A percentile compares a stretch with the other conserved stretches of the same genome.
Conservation (phyloP, 1,140 invertebrate genomes). For the Atta cephalotes region DNA sequence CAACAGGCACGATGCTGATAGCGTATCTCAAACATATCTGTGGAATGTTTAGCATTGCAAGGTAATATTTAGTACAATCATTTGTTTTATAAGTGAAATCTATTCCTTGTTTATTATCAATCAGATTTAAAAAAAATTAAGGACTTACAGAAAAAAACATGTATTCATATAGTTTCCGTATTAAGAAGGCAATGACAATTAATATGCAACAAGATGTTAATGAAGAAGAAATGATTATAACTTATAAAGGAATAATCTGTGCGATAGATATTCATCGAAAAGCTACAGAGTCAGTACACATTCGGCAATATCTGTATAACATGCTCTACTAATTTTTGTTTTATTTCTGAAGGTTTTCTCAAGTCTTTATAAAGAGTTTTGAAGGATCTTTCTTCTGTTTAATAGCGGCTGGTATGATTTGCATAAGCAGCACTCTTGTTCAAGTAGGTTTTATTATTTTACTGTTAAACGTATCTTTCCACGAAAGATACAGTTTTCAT, state of each 20-base stretch:
- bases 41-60: conserved; percentile 5
- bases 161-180: conserved; percentile 23
- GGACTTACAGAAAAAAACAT: background rate
- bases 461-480: background rate
- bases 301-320: background rate
- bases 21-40: background rate
- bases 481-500: background rate
- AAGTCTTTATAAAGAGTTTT: background rate
- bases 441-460: background rate
- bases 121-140: background rate
- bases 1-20: conserved; percentile 6
- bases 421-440: background rate
- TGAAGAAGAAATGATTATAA: background rate
- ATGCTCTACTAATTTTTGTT: background rate
- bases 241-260: background rate
- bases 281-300: conserved; percentile 21
- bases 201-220: background rate
- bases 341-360: background rate
- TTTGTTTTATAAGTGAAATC: background rate
- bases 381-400: conserved; percentile 22
- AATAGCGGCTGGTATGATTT: background rate
- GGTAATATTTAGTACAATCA: background rate
- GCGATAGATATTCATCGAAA: conserved; percentile 44
- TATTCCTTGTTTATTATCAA: background rate
- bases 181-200: conserved; percentile 1